Conservation (phyloP, 2,797 vertebrate genomes). For the Tachyglossus aculeatus region DNA sequence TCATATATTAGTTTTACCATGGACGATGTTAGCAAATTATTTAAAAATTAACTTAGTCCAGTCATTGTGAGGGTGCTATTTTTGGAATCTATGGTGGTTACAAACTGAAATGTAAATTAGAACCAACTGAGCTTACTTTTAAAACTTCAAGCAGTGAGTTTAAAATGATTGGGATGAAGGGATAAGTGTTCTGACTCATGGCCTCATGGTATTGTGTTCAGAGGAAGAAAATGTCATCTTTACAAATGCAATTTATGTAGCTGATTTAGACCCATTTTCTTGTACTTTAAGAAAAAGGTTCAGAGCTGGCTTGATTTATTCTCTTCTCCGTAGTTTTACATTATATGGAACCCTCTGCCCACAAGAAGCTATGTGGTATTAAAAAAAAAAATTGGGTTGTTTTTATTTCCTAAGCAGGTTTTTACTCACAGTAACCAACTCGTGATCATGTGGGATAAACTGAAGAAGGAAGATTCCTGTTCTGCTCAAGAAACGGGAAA, state of each 20-base stretch:
- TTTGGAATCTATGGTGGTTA: slow-evolving; percentile 5
- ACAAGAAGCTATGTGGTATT: not conserved
- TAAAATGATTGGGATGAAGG: slow-evolving; percentile 30
- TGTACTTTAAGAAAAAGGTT: not conserved
- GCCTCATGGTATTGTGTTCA: not conserved
- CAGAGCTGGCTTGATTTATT: not conserved
- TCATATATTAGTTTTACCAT: slow-evolving; percentile 1
- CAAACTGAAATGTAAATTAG: slow-evolving; percentile 27
- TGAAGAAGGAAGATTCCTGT: not conserved
- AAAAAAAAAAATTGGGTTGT: not conserved
- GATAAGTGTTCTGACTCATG: slow-evolving; percentile 10
- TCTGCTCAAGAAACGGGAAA: slow-evolving; percentile 21
- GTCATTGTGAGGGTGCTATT: not conserved
- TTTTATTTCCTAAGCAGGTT: not conserved
- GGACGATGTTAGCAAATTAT: slow-evolving; percentile 9
- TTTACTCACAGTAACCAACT: not conserved
- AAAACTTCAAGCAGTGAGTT: slow-evolving; percentile 18
- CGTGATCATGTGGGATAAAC: not conserved
- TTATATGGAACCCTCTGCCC: not conserved
- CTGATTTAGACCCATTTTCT: not conserved
- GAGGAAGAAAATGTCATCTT: slow-evolving; percentile 5
- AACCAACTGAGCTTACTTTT: slow-evolving; percentile 15
- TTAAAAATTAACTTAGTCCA: slow-evolving; percentile 5
- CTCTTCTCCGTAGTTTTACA: not conserved
- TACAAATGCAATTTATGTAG: not conserved